Conservation (phyloP, 2,113 vertebrate species). For the Tachysurus vachellii region DNA sequence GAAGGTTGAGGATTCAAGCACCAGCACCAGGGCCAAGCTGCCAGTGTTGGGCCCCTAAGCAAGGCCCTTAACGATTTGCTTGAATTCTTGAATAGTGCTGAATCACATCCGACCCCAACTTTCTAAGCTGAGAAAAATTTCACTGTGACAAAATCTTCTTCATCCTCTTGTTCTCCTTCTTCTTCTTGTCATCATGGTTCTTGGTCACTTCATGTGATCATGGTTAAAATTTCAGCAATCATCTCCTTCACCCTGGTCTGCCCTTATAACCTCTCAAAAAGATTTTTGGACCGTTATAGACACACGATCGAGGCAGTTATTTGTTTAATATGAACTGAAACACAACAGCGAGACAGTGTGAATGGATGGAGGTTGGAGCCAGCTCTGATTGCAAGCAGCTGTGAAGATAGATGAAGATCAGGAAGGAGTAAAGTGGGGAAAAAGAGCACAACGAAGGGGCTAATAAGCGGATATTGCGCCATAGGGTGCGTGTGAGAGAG, state of each 20-base stretch:
- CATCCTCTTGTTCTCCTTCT: no score
- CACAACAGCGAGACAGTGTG: not conserved
- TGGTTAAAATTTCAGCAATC: not conserved
- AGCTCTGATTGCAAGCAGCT: constrained; percentile 47
- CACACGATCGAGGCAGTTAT: not conserved
- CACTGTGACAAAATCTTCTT: no score
- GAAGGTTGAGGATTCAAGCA: no score
- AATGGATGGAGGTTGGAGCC: not conserved
- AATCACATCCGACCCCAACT: no score
- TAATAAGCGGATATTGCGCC: constrained; percentile 8
- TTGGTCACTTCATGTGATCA: not conserved
- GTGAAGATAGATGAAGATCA: constrained; percentile 4
- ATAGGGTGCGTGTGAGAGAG: not conserved
- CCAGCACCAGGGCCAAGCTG: no score
- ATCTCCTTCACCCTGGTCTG: not conserved
- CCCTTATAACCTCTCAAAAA: not conserved
- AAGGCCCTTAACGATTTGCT: no score
- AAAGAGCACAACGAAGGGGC: not conserved
- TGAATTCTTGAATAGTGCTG: no score
- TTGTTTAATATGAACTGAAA: constrained; percentile 16
- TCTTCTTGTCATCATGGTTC: no score
- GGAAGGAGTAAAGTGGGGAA: constrained; percentile 2
- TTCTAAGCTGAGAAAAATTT: no score
- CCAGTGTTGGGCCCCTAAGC: no score
- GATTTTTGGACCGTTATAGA: not conserved